Conservation (phyloP, 2,888 invertebrate species). For the Archips crataeganus region DNA sequence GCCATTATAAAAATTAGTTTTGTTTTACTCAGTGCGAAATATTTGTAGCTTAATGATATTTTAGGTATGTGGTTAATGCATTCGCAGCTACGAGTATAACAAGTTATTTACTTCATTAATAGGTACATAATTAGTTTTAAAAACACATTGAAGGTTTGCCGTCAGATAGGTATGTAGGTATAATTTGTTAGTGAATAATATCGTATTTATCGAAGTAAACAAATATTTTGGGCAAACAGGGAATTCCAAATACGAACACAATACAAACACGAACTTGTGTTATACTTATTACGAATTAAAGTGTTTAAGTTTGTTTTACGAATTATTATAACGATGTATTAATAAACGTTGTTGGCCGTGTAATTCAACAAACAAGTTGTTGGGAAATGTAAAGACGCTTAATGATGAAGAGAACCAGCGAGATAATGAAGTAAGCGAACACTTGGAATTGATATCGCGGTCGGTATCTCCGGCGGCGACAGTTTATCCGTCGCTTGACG, state of each 20-base stretch:
- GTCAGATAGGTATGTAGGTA: not conserved
- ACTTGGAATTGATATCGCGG: constrained; percentile 61
- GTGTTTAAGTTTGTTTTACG: not conserved
- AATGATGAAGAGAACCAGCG: constrained; percentile 37
- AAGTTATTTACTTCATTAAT: not conserved
- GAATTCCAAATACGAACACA: too few species aligned
- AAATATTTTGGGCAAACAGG: not conserved
- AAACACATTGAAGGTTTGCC: not conserved
- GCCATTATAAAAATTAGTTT: not conserved
- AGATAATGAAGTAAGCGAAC: constrained; percentile 52
- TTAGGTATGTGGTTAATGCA: not conserved
- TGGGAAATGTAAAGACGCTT: constrained; percentile 34
- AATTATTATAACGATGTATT: constrained; percentile 2
- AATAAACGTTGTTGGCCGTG: constrained; percentile 19
- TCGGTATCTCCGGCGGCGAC: constrained; percentile 70
- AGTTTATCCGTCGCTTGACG: constrained; percentile 77
- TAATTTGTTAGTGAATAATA: not conserved
- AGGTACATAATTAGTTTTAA: not conserved
- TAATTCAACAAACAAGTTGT: constrained; percentile 27
- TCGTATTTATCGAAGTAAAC: not conserved
- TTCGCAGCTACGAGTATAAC: not conserved
- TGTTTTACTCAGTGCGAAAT: not conserved
- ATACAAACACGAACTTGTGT: too few species aligned
- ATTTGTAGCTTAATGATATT: not conserved
- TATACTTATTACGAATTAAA: not conserved